Evolutionary conservation across 2,113 vertebrate genomes (phyloP).

Genomic region (Mus spicilegus): DNA sequence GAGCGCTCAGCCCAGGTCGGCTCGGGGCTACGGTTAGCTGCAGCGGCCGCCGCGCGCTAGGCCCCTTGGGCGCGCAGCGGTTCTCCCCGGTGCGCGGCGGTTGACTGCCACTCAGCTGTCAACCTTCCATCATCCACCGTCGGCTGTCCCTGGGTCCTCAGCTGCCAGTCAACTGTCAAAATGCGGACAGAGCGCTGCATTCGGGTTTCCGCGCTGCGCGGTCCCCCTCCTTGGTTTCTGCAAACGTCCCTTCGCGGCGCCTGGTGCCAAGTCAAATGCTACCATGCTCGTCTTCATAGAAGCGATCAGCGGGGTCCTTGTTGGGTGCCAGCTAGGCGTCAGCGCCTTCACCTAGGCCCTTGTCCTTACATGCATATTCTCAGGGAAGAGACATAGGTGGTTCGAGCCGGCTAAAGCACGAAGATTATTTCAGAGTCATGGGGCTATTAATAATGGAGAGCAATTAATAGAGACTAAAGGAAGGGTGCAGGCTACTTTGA

Average conservation of each 20-base stretch:
- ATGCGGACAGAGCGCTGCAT: not conserved
- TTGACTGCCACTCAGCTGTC: slow-evolving; percentile 66
- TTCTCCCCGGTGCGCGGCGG: not conserved
- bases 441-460: not conserved
- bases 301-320: not conserved
- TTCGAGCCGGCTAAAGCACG: not conserved
- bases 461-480: not conserved
- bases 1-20: not conserved
- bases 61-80: not conserved
- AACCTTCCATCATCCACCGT: slow-evolving; percentile 44
- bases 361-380: not conserved
- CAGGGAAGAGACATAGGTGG: not conserved
- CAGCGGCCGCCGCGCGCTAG: not conserved
- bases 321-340: not conserved
- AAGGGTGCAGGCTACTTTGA: not conserved
- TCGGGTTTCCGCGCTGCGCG: accelerated
- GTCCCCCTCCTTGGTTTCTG: not conserved
- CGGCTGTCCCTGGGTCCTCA: not conserved
- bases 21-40: not conserved
- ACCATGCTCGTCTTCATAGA: not conserved
- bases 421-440: not conserved
- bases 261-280: not conserved
- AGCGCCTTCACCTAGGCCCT: not conserved
- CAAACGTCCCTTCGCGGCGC: not conserved
- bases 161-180: slow-evolving; percentile 43